Conservation (phyloP, 2,113 vertebrate species). For the Poeciliopsis retropinna region DNA sequence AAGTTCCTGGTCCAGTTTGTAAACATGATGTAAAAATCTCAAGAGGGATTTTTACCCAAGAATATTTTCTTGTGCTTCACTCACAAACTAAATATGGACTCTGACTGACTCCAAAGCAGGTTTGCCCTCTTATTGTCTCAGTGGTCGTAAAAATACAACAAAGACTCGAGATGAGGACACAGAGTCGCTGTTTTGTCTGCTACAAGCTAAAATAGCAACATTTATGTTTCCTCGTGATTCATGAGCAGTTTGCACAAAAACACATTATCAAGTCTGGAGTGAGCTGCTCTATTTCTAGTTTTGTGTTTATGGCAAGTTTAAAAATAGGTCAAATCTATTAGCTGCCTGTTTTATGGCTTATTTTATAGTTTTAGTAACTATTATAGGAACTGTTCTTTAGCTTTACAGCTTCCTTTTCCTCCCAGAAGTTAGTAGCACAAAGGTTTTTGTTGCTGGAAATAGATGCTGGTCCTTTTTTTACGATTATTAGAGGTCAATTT, state of each 20-base stretch:
- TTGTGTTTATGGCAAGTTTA: background rate
- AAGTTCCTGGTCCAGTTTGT: background rate
- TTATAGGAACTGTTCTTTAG: constrained; percentile 24
- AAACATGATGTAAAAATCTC: background rate
- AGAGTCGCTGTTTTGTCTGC: constrained; percentile 19
- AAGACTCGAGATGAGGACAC: constrained; percentile 3
- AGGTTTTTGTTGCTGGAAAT: constrained; percentile 11
- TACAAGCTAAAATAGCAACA: constrained; percentile 39
- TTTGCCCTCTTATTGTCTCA: background rate
- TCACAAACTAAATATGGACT: constrained; percentile 24
- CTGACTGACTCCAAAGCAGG: background rate
- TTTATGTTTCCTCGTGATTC: constrained; percentile 31
- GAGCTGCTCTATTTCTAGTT: background rate
- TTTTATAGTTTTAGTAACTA: constrained; percentile 27
- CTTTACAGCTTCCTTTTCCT: constrained; percentile 62
- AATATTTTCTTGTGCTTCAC: constrained; percentile 47
- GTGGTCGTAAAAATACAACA: constrained; percentile 10
- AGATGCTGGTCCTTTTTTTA: background rate
- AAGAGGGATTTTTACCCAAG: too few relatives aligned
- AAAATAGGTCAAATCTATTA: background rate
- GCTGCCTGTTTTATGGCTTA: constrained; percentile 8
- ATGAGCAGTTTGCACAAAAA: constrained; percentile 34
- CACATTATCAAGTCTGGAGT: background rate
- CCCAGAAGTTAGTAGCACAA: constrained; percentile 3
- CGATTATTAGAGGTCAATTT: constrained; percentile 7